Percentiles rank a stretch among this genome's conserved stretches.
These are phyloP conservation scores for Crepidodera aurea DNA, from an alignment of 2,888 invertebrate species.

Conservation along the genomic window DNA sequence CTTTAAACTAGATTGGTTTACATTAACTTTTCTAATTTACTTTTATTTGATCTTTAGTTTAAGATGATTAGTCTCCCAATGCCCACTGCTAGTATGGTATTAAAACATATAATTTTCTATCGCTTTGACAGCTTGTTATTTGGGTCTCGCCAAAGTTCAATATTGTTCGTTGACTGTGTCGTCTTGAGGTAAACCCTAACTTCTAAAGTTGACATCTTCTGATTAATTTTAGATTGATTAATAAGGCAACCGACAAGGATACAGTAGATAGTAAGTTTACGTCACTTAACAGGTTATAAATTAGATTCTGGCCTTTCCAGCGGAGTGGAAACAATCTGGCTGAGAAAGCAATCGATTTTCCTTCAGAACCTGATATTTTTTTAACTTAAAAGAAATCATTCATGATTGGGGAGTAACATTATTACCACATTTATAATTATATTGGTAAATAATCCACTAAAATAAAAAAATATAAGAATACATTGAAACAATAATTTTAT, in stretches of 20 bases:
- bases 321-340: slow-evolving; percentile 16
- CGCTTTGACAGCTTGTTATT: slow-evolving; percentile 4
- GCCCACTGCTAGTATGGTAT: too few species aligned
- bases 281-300: slow-evolving; percentile 29
- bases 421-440: too few species aligned
- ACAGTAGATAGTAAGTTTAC: slow-evolving; percentile 23
- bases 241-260: slow-evolving; percentile 26
- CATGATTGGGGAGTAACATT: too few species aligned
- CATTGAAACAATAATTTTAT: too few species aligned
- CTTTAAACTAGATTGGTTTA: too few species aligned
- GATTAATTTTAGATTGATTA: slow-evolving; percentile 32
- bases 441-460: too few species aligned
- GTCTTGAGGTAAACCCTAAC: slow-evolving; percentile 14
- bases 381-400: too few species aligned
- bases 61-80: too few species aligned
- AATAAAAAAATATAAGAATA: too few species aligned
- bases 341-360: slow-evolving; percentile 5
- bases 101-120: not conserved
- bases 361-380: slow-evolving; percentile 7
- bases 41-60: too few species aligned
- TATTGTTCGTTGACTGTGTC: slow-evolving; percentile 16
- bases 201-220: slow-evolving; percentile 28
- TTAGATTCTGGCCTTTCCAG: slow-evolving; percentile 23
- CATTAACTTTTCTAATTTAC: too few species aligned
- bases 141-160: slow-evolving; percentile 10